phyloP scores from a whole-genome alignment of 2,797 vertebrate genomes.

The Anniella stebbinsi region DNA sequence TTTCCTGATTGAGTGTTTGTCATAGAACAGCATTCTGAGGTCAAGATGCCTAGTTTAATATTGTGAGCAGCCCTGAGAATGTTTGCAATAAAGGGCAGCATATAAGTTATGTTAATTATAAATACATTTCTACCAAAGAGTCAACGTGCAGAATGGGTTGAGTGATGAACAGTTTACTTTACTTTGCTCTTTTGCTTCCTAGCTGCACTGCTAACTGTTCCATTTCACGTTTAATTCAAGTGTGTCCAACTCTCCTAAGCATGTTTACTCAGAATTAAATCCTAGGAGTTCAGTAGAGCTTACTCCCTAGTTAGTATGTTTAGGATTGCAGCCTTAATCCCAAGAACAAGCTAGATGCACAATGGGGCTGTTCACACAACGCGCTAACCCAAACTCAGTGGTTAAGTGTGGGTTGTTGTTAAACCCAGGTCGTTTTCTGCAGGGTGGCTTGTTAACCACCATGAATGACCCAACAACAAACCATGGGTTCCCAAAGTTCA shows the following conservation, averaged over 20 bases:
- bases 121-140: not conserved
- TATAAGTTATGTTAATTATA: not conserved
- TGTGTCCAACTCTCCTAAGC: not conserved
- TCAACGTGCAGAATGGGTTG: conserved; percentile 43
- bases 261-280: not conserved
- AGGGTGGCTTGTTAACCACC: too few species aligned
- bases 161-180: conserved; percentile 49
- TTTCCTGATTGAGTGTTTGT: conserved; percentile 11
- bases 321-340: not conserved
- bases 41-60: not conserved
- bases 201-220: conserved; percentile 46
- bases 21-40: not conserved
- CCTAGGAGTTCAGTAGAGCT: not conserved
- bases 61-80: not conserved
- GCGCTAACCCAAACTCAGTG: too few species aligned
- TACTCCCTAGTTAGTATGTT: not conserved
- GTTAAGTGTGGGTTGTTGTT: too few species aligned
- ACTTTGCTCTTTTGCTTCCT: conserved; percentile 53
- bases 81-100: not conserved
- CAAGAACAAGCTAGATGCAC: not conserved
- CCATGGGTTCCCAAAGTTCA: too few species aligned
- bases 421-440: too few species aligned
- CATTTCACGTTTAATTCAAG: conserved; percentile 44
- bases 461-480: too few species aligned
- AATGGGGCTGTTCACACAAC: too few species aligned